These are phyloP conservation scores for Pipistrellus pygmaeus DNA, from an alignment of 2,797 vertebrate species.

Conservation along the genomic window DNA sequence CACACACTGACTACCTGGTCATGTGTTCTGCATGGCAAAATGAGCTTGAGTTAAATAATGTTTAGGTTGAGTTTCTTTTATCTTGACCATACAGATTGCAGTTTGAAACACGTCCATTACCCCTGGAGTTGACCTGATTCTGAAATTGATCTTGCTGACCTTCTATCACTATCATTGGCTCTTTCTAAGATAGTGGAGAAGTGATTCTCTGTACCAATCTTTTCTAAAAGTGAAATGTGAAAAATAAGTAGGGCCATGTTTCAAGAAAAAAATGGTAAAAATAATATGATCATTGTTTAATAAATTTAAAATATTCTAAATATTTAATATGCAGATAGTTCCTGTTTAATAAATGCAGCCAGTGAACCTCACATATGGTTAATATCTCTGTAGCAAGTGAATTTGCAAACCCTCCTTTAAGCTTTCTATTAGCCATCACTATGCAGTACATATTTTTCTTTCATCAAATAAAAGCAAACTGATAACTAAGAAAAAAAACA, in stretches of 20 bases:
- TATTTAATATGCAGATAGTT: not conserved
- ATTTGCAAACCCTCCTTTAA: not conserved
- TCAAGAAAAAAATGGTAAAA: not conserved
- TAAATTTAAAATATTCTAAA: not conserved
- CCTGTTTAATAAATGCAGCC: not conserved
- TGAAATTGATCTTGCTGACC: not conserved
- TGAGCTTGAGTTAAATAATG: not conserved
- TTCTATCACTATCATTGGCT: not conserved
- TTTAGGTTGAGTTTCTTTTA: not conserved
- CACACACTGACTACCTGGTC: not conserved
- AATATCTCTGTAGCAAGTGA: not conserved
- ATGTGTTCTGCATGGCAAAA: not conserved
- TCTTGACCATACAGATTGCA: not conserved
- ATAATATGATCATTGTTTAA: not conserved
- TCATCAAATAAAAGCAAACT: not conserved
- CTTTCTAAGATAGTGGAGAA: not conserved
- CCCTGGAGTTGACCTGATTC: not conserved
- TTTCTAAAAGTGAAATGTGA: not conserved
- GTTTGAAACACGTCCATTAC: too few species aligned
- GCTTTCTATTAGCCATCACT: not conserved
- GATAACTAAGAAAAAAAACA: not conserved
- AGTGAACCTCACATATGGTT: not conserved
- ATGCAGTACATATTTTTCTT: not conserved
- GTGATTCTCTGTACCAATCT: not conserved
- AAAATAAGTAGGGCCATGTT: not conserved